Evolutionary conservation across 2,888 invertebrate species (phyloP).

Genomic region (Tinea pellionella): DNA sequence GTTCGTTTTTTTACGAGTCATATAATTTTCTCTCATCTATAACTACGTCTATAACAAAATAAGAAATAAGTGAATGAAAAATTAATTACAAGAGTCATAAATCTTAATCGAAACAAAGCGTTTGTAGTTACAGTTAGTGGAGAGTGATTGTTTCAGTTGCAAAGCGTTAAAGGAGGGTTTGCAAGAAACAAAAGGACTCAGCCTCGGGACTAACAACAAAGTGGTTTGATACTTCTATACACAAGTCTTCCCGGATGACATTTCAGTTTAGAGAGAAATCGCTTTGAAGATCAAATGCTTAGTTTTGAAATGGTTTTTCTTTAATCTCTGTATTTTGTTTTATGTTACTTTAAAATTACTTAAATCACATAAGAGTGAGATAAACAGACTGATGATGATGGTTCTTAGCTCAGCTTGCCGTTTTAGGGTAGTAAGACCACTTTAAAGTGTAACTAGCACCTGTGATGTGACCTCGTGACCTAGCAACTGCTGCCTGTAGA

Average conservation of each 20-base stretch:
- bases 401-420: too few species aligned
- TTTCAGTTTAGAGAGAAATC: conserved; percentile 39
- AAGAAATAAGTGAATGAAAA: too few species aligned
- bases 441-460: too few species aligned
- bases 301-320: not conserved
- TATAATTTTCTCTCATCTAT: too few species aligned
- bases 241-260: conserved; percentile 42
- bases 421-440: too few species aligned
- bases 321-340: not conserved
- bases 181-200: conserved; percentile 35
- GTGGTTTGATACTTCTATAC: conserved; percentile 50
- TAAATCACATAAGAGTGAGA: too few species aligned
- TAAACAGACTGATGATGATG: too few species aligned
- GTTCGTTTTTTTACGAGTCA: too few species aligned
- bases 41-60: too few species aligned
- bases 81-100: not conserved
- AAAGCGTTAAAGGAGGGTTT: conserved; percentile 1
- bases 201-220: conserved; percentile 47
- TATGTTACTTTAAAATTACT: too few species aligned
- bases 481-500: too few species aligned
- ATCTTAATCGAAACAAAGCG: not conserved
- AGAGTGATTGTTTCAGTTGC: not conserved
- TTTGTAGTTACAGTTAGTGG: not conserved
- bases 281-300: conserved; percentile 27
- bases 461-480: too few species aligned